Evolutionary conservation across 2,888 invertebrate genomes (phyloP), one percentile per base, ranked within the genome.

Genomic region (Caenorhabditis sp.): DNA sequence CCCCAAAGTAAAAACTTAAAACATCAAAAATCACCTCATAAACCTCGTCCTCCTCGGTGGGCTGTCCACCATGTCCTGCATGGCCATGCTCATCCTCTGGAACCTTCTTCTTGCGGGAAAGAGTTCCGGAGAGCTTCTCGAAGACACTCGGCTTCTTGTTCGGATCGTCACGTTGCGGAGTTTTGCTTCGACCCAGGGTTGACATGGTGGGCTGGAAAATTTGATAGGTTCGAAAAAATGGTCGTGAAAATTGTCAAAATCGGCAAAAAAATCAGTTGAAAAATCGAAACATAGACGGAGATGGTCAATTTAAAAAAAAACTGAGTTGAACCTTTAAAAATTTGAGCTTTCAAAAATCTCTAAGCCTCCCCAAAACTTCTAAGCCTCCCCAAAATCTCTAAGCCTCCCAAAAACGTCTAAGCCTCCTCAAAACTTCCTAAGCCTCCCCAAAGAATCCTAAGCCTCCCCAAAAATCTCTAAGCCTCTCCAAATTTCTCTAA

Each of bases 101-200:
- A 10, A 75, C 77, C 77, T 91, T 91, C 88, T 90, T 90, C 80
- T 88, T 87, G 44, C 90, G 73, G 12, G 89, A 87, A 63, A 91
- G 79, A 0, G 91, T 91, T 58, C 90, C 90, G 1, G 88, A 85
- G 47, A 91, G 77, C 73, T 91, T 91, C 51, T 89, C 89, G 56
- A 91, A 84, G 44, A 91, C 89, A 19, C 86, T 86, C 16, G 87
- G 85, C 84, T 77, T 77, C 26, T 69, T 68, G 10, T 61, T 59
- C 6, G 24, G 28, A 5, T 77, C 76, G 26, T 77, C 76, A 7
- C 76, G 47, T 12, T 59, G 61, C 8, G 76, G 76, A 3, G 76
- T 77, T 61, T 77, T 77, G 19, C 76, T 77, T n/a, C 76, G 76
- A 49, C 76, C 76, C 61, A 77, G 24, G 8, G 76, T 77, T 69